Percentiles rank a stretch among this genome's conserved stretches.
These are phyloP conservation scores for Brenthis hecate DNA, from an alignment of 2,888 invertebrate species.

Conservation along the genomic window DNA sequence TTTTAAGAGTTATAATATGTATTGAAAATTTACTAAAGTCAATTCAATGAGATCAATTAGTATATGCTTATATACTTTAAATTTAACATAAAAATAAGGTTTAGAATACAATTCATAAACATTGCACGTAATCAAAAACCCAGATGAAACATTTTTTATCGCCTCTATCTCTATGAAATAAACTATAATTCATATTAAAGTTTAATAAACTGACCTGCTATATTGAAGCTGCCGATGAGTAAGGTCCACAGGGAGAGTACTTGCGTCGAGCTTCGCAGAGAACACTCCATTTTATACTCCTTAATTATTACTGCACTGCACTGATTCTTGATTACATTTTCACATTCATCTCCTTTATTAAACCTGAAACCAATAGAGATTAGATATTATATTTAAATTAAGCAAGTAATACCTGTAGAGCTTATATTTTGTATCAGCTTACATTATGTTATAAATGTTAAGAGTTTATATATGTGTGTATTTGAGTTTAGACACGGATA, in stretches of 20 bases:
- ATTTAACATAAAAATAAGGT: too few relatives aligned
- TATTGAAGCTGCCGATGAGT: conserved; percentile 66
- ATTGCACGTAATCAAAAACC: neutral
- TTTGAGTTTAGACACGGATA: too few relatives aligned
- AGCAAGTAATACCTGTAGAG: too few relatives aligned
- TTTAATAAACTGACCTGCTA: conserved; percentile 56
- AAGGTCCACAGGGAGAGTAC: conserved; percentile 67
- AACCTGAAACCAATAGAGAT: conserved; percentile 40
- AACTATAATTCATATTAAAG: conserved; percentile 24
- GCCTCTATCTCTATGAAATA: conserved; percentile 1
- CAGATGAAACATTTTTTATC: neutral
- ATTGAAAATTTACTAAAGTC: too few relatives aligned
- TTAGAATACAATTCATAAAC: neutral
- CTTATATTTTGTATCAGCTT: neutral
- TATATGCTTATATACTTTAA: too few relatives aligned
- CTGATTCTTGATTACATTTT: conserved; percentile 41
- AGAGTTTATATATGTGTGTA: neutral
- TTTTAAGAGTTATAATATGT: too few relatives aligned
- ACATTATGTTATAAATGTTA: too few relatives aligned
- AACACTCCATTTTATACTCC: conserved; percentile 63
- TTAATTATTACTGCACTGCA: conserved; percentile 40
- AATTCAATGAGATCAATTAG: too few relatives aligned
- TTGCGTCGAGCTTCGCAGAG: conserved; percentile 55
- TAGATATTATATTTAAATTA: conserved; percentile 15
- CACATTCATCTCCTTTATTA: conserved; percentile 29